Evolutionary conservation across 92 coral and sea anemone species (phyloP).

Genomic region (Blastomussa wellsi): DNA sequence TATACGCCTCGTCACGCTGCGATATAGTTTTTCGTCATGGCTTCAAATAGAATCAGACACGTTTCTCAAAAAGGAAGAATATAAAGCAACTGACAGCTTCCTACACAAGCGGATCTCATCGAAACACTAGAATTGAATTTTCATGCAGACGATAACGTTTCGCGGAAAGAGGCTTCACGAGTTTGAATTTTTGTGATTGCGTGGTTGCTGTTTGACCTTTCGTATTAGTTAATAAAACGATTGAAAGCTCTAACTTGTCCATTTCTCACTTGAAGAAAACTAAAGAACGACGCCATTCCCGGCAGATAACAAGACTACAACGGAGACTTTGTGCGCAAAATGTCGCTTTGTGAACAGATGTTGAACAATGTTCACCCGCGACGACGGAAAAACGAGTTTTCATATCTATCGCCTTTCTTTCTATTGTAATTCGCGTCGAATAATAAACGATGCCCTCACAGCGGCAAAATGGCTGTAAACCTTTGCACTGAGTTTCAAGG

Average conservation of each 20-base stretch:
- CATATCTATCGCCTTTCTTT: constrained; percentile 15
- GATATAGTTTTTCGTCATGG: background rate
- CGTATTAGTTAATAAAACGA: constrained; percentile 30
- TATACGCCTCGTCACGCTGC: background rate
- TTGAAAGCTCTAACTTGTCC: constrained; percentile 24
- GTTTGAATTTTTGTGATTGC: constrained; percentile 15
- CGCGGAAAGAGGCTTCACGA: background rate
- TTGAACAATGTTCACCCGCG: constrained; percentile 27
- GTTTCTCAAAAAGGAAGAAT: background rate
- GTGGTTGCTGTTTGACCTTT: constrained; percentile 21
- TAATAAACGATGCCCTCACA: constrained; percentile 11
- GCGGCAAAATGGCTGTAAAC: constrained; percentile 14
- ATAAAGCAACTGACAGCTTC: background rate
- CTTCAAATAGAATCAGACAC: constrained; percentile 1
- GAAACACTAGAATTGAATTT: background rate
- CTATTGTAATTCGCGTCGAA: constrained; percentile 2
- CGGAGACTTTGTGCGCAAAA: constrained; percentile 4
- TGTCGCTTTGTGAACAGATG: constrained; percentile 25
- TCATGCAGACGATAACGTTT: background rate
- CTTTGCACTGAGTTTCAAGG: background rate
- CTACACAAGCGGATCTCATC: background rate
- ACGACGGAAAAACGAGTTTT: constrained; percentile 11
- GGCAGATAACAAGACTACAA: background rate
- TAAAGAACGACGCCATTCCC: background rate
- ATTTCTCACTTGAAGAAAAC: constrained; percentile 16